Evolutionary conservation across 2,797 vertebrate genomes (phyloP).

Genomic region (Sebastolobus altivelis): DNA sequence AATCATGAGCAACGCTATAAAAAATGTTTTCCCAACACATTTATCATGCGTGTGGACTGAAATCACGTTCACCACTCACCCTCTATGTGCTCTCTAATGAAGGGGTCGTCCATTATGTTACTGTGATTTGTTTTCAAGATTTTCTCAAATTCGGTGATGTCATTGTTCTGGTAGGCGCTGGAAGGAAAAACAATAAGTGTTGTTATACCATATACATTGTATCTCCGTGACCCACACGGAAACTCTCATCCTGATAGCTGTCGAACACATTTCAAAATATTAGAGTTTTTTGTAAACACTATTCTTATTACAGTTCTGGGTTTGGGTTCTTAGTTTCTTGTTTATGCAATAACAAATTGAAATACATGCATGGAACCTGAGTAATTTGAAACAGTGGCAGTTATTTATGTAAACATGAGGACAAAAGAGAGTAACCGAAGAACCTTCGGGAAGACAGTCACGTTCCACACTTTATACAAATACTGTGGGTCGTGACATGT

Average conservation of each 20-base stretch:
- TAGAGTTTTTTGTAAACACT: slow-evolving; percentile 52
- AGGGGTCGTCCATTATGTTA: slow-evolving; percentile 99
- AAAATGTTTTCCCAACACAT: not conserved
- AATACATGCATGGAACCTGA: slow-evolving; percentile 37
- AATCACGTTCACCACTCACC: slow-evolving; percentile 83
- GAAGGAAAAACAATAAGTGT: slow-evolving; percentile 53
- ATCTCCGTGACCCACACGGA: slow-evolving; percentile 35
- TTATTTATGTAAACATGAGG: slow-evolving; percentile 24
- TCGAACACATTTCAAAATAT: slow-evolving; percentile 56
- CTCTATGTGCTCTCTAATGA: slow-evolving; percentile 99
- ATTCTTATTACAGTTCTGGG: slow-evolving; percentile 53
- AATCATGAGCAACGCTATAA: slow-evolving; percentile 6
- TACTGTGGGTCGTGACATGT: not conserved
- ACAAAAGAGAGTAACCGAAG: slow-evolving; percentile 35
- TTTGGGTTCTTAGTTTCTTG: slow-evolving; percentile 41
- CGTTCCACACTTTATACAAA: not conserved
- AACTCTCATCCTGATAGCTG: slow-evolving; percentile 46
- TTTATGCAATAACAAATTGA: slow-evolving; percentile 38
- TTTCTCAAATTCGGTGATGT: slow-evolving; percentile 99
- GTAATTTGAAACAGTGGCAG: slow-evolving; percentile 1
- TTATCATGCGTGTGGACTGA: slow-evolving; percentile 19
- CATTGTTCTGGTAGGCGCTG: slow-evolving; percentile 99
- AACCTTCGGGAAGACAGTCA: slow-evolving; percentile 1
- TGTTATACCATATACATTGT: slow-evolving; percentile 65
- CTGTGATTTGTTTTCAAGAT: slow-evolving; percentile 99